Conservation (phyloP, 2,888 invertebrate species). For the Agriopis leucophaearia region DNA sequence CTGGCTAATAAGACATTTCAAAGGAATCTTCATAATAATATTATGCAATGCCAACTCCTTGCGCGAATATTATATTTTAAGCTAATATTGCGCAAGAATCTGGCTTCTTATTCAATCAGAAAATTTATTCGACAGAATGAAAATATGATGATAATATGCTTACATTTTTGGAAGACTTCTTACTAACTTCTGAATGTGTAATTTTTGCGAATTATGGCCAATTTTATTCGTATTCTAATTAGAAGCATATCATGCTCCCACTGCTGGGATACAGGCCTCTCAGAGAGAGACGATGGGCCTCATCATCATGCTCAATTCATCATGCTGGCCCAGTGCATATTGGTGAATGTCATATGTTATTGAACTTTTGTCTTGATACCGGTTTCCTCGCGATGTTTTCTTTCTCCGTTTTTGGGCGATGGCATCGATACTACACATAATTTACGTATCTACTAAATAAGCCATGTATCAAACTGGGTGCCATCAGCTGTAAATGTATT, state of each 20-base stretch:
- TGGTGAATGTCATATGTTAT: too few species aligned
- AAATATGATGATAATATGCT: background rate
- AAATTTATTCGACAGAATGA: slow-evolving; percentile 11
- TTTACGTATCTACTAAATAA: too few species aligned
- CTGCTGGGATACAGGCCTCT: too few species aligned
- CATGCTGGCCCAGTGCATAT: too few species aligned
- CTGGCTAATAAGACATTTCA: slow-evolving; percentile 1
- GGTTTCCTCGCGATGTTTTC: too few species aligned
- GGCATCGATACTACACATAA: too few species aligned
- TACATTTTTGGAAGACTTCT: background rate
- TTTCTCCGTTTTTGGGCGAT: too few species aligned
- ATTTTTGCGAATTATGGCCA: background rate
- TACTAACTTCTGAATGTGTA: background rate
- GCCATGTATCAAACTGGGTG: too few species aligned
- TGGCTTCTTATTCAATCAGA: slow-evolving; percentile 19
- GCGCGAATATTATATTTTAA: slow-evolving; percentile 1
- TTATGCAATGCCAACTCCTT: slow-evolving; percentile 2
- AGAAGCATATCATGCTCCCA: background rate
- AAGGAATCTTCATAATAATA: slow-evolving; percentile 14
- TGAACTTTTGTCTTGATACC: too few species aligned
- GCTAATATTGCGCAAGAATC: slow-evolving; percentile 4
- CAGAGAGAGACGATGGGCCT: too few species aligned
- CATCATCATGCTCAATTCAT: too few species aligned
- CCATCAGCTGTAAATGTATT: too few species aligned
- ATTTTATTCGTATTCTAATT: background rate